phyloP scores from a whole-genome alignment of 2,113 vertebrate species.

The Kryptolebias marmoratus region DNA sequence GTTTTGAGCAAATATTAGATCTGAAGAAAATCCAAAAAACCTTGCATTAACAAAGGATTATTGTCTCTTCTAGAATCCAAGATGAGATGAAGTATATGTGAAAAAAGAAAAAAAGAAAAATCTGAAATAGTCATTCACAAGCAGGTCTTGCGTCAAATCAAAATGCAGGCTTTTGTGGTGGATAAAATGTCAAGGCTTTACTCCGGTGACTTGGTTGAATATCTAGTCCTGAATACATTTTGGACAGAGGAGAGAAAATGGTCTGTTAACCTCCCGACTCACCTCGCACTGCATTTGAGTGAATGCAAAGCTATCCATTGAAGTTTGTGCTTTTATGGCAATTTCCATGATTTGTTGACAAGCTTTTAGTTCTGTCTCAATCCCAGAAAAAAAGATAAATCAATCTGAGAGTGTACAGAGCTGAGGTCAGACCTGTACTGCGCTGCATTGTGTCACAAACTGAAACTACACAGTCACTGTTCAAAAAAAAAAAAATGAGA shows the following conservation, averaged over 20 bases:
- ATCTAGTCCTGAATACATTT: not conserved
- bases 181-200: too few species aligned
- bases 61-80: too few species aligned
- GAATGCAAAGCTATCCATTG: conserved; percentile 5
- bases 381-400: conserved; percentile 26
- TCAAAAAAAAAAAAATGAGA: not conserved
- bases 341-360: conserved; percentile 7
- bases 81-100: too few species aligned
- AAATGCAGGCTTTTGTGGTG: too few species aligned
- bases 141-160: too few species aligned
- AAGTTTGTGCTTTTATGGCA: conserved; percentile 4
- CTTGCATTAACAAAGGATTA: too few species aligned
- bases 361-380: conserved; percentile 20
- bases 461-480: not conserved
- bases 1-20: too few species aligned
- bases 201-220: too few species aligned
- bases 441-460: conserved; percentile 16
- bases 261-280: conserved; percentile 20
- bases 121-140: too few species aligned
- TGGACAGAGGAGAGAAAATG: conserved; percentile 10
- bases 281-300: conserved; percentile 1
- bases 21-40: too few species aligned
- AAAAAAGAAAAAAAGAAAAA: too few species aligned
- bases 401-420: conserved; percentile 3
- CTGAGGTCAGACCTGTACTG: conserved; percentile 7